Evolutionary conservation across 2,797 vertebrate genomes (phyloP).

Genomic region (Cephalopachus bancanus): DNA sequence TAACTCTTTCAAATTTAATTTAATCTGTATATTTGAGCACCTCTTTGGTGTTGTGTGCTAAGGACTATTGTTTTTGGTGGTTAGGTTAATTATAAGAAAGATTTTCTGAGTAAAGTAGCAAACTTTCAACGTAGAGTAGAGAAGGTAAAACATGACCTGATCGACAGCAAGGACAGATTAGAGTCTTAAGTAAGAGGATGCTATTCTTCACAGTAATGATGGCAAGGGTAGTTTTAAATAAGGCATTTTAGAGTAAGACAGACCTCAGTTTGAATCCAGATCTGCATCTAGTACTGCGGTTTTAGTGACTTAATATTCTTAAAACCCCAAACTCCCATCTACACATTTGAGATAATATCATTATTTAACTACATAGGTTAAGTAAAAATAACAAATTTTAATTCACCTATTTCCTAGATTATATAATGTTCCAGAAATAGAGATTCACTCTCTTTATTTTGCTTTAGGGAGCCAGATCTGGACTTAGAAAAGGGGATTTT

Average conservation of each 20-base stretch:
- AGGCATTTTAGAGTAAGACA: background rate
- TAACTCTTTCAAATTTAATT: background rate
- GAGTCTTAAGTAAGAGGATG: background rate
- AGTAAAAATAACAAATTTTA: background rate
- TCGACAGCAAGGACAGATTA: background rate
- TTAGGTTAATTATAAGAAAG: background rate
- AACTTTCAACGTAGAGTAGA: background rate
- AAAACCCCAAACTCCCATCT: background rate
- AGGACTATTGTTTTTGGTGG: background rate
- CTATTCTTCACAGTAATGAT: background rate
- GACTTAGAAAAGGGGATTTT: background rate
- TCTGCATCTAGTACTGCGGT: background rate
- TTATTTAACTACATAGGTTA: background rate
- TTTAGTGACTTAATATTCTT: constrained; percentile 1
- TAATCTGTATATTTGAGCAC: background rate
- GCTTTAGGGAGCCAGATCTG: background rate
- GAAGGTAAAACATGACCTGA: background rate
- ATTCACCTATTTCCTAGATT: background rate
- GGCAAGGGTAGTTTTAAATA: background rate
- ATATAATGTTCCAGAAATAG: background rate
- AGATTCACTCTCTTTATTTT: background rate
- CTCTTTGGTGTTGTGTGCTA: background rate
- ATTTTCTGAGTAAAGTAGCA: background rate
- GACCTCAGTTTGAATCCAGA: background rate
- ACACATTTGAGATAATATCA: background rate